Evolutionary conservation across 2,888 invertebrate genomes (phyloP).

Genomic region (Protodeltote pygarga): DNA sequence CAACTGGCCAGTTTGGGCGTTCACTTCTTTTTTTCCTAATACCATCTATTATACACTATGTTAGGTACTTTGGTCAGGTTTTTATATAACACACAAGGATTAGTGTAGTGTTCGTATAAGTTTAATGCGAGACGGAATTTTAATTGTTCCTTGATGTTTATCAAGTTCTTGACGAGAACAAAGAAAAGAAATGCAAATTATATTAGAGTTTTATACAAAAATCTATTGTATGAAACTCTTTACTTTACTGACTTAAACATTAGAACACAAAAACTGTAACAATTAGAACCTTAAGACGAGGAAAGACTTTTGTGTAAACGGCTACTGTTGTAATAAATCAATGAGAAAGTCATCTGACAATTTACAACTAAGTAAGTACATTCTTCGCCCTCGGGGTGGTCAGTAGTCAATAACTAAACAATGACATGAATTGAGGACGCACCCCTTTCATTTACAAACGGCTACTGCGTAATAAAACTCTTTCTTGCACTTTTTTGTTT

Average conservation of each 20-base stretch:
- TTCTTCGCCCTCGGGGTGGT: slow-evolving; percentile 67
- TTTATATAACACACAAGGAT: slow-evolving; percentile 45
- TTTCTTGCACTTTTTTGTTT: slow-evolving; percentile 54
- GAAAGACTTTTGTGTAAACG: slow-evolving; percentile 44
- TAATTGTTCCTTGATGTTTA: slow-evolving; percentile 45
- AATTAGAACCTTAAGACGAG: slow-evolving; percentile 32
- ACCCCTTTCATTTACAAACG: slow-evolving; percentile 70
- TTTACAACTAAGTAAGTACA: slow-evolving; percentile 61
- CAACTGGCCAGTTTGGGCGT: slow-evolving; percentile 77
- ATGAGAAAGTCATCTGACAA: slow-evolving; percentile 57
- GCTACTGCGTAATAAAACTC: slow-evolving; percentile 79
- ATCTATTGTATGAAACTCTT: slow-evolving; percentile 32
- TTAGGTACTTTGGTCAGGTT: slow-evolving; percentile 44
- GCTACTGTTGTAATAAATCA: slow-evolving; percentile 71
- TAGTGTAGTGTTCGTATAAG: slow-evolving; percentile 37
- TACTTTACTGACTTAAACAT: slow-evolving; percentile 23
- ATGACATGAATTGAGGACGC: slow-evolving; percentile 56
- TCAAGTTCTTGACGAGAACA: slow-evolving; percentile 30
- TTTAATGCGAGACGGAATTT: slow-evolving; percentile 41
- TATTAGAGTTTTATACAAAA: slow-evolving; percentile 37
- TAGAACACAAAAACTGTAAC: slow-evolving; percentile 37
- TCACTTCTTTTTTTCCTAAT: slow-evolving; percentile 75
- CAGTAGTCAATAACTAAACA: slow-evolving; percentile 58
- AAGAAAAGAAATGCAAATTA: slow-evolving; percentile 44
- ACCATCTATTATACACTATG: slow-evolving; percentile 55